phyloP scores from a whole-genome alignment of 2,888 invertebrate genomes.

The Tinea pellionella region DNA sequence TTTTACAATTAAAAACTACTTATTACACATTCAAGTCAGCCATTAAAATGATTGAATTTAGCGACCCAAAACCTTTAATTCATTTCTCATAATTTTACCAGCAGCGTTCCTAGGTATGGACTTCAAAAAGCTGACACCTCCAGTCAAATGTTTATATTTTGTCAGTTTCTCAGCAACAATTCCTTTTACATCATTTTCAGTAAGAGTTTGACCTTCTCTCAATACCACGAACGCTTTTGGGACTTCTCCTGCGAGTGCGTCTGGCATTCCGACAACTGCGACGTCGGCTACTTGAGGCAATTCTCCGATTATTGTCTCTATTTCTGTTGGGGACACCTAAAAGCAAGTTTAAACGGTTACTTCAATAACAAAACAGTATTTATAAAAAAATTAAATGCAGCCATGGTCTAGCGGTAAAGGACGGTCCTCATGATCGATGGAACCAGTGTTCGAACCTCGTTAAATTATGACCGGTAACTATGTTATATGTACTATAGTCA shows the following conservation, averaged over 20 bases:
- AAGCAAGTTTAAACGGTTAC: constrained; percentile 15
- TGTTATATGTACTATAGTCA: no score
- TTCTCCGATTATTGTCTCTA: constrained; percentile 81
- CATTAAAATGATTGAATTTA: background rate
- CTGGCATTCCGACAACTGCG: constrained; percentile 82
- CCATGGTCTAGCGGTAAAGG: no score
- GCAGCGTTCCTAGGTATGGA: constrained; percentile 79
- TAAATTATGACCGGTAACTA: no score
- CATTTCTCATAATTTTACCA: constrained; percentile 81
- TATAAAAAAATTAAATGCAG: no score
- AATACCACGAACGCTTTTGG: constrained; percentile 80
- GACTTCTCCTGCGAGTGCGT: constrained; percentile 77
- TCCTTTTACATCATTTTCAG: constrained; percentile 67
- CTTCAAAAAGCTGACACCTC: constrained; percentile 76
- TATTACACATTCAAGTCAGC: background rate
- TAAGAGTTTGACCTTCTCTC: constrained; percentile 61
- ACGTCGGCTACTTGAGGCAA: constrained; percentile 79
- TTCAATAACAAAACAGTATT: no score
- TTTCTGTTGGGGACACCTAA: constrained; percentile 87
- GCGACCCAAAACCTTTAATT: constrained; percentile 65
- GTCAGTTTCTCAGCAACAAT: constrained; percentile 74
- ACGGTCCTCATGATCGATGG: no score
- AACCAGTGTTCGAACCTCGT: no score
- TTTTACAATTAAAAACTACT: no score
- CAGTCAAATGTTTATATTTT: constrained; percentile 78